Percentiles rank a stretch among this genome's conserved stretches.
Evolutionary conservation across 2,888 invertebrate species (phyloP).

Genomic region (Phyto melanocephala): DNA sequence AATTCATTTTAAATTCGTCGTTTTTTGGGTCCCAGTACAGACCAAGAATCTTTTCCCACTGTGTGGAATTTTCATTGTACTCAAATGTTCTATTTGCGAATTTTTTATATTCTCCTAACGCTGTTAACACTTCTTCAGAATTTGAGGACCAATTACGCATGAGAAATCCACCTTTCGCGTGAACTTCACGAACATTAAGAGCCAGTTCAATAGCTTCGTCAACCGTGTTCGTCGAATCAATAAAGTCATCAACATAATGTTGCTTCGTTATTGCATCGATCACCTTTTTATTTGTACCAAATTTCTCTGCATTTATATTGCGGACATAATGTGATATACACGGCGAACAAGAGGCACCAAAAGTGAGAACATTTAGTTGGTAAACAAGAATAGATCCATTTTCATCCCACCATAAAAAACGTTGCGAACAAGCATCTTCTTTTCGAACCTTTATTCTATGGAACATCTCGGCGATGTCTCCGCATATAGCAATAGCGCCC

Average conservation of each 20-base stretch:
- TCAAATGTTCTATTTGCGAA: background rate
- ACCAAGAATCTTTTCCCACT: background rate
- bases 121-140: background rate
- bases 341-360: too few species aligned
- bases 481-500: too few species aligned
- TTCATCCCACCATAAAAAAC: slow-evolving; percentile 10
- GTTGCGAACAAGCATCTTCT: too few species aligned
- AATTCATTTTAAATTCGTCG: slow-evolving; percentile 1
- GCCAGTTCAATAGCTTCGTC: slow-evolving; percentile 6
- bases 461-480: slow-evolving; percentile 52
- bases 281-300: background rate
- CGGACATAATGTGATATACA: slow-evolving; percentile 21
- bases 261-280: too few species aligned
- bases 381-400: slow-evolving; percentile 7
- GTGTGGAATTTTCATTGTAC: background rate
- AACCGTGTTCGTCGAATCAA: background rate
- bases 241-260: too few species aligned
- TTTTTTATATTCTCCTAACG: too few species aligned
- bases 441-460: slow-evolving; percentile 41
- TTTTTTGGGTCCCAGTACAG: background rate
- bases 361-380: too few species aligned
- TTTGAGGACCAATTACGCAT: slow-evolving; percentile 31
- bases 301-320: slow-evolving; percentile 5
- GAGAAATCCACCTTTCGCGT: slow-evolving; percentile 6
- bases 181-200: slow-evolving; percentile 11